A percentile compares a stretch with the other conserved stretches of the same genome.
These are phyloP conservation scores for Philopotamus ludificatus DNA, from an alignment of 1,140 invertebrate genomes.

Conservation along the genomic window DNA sequence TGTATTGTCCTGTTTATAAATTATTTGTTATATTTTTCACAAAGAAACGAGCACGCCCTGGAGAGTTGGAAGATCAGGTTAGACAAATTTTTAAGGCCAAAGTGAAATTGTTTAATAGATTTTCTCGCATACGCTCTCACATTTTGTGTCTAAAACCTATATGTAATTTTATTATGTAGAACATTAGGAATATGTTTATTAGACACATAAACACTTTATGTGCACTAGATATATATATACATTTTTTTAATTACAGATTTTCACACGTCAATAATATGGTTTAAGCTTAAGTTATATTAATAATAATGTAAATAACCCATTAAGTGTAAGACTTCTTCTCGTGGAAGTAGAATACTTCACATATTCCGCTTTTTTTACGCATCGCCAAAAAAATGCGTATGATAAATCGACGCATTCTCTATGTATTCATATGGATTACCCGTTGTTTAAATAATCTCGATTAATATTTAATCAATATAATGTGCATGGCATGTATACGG, in stretches of 20 bases:
- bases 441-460: too few species aligned
- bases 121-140: slow-evolving; percentile 19
- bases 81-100: slow-evolving; percentile 31
- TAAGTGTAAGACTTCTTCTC: slow-evolving; percentile 7
- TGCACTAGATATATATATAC: neutral
- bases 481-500: too few species aligned
- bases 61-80: slow-evolving; percentile 41
- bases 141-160: slow-evolving; percentile 26
- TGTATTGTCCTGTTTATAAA: slow-evolving; percentile 19
- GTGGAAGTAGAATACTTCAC: slow-evolving; percentile 15
- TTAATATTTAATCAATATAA: too few species aligned
- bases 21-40: slow-evolving; percentile 40
- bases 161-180: slow-evolving; percentile 28
- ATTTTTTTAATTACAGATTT: slow-evolving; percentile 12
- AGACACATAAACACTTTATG: neutral
- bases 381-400: neutral
- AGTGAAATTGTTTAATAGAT: slow-evolving; percentile 16
- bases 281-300: slow-evolving; percentile 11
- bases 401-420: neutral
- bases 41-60: slow-evolving; percentile 41
- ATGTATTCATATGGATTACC: too few species aligned
- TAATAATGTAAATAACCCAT: slow-evolving; percentile 26
- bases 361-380: slow-evolving; percentile 2
- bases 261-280: slow-evolving; percentile 17
- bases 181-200: slow-evolving; percentile 17